Evolutionary conservation across 2,888 invertebrate genomes (phyloP).

Genomic region (Phaedon cochleariae): DNA sequence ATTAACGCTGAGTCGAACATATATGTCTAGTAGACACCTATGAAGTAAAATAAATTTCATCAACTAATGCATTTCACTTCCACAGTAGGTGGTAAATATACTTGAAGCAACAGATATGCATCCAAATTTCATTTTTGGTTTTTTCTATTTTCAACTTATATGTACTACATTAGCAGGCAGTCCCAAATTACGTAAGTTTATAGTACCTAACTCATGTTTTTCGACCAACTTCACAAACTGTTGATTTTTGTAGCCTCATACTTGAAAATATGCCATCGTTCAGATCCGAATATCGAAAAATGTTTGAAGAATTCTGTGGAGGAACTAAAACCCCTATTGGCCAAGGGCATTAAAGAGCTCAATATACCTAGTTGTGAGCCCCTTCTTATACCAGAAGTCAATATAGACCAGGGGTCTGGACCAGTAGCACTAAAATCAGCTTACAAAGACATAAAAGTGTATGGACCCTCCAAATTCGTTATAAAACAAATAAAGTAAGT

Average conservation of each 20-base stretch:
- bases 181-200: conserved; percentile 28
- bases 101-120: conserved; percentile 9
- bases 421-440: conserved; percentile 69
- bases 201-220: background rate
- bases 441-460: conserved; percentile 69
- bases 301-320: conserved; percentile 73
- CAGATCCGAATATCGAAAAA: conserved; percentile 69
- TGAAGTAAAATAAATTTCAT: background rate
- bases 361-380: conserved; percentile 74
- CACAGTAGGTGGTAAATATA: no score
- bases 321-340: conserved; percentile 67
- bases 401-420: conserved; percentile 70
- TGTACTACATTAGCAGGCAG: background rate
- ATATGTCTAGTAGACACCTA: no score
- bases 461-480: conserved; percentile 70
- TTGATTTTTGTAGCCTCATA: conserved; percentile 66
- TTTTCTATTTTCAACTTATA: conserved; percentile 7
- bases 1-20: background rate
- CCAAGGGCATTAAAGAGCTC: conserved; percentile 69
- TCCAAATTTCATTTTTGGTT: conserved; percentile 6
- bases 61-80: background rate
- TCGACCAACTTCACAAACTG: background rate
- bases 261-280: conserved; percentile 72
- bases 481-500: conserved; percentile 70
- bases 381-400: conserved; percentile 68